A percentile compares a stretch with the other conserved stretches of the same genome.
These are phyloP conservation scores for Grus americana DNA, from an alignment of 2,113 vertebrate species.

Conservation along the genomic window DNA sequence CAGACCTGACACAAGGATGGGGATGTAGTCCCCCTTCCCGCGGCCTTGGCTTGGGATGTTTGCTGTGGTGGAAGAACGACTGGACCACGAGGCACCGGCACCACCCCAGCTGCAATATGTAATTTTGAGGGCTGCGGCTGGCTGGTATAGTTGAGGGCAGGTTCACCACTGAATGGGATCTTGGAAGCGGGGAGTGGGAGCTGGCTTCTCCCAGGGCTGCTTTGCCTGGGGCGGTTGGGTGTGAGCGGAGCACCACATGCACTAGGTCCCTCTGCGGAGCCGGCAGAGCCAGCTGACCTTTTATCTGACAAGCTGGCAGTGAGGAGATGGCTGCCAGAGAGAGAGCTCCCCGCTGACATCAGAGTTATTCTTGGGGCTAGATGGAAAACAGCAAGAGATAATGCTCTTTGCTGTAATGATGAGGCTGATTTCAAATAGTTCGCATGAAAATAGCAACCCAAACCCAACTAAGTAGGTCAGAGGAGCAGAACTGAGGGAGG, in stretches of 20 bases:
- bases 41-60: background rate
- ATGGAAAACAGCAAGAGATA: slow-evolving; percentile 21
- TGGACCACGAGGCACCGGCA: accelerated
- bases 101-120: background rate
- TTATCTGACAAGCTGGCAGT: slow-evolving; percentile 38
- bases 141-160: background rate
- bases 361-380: slow-evolving; percentile 65
- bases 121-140: background rate
- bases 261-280: background rate
- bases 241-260: background rate
- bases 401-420: slow-evolving; percentile 41
- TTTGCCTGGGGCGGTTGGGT: background rate
- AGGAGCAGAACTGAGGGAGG: background rate
- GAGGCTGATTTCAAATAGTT: slow-evolving; percentile 41
- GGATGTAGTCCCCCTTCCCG: background rate
- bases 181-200: accelerated
- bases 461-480: slow-evolving; percentile 4
- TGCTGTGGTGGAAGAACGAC: background rate
- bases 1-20: background rate
- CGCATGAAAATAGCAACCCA: slow-evolving; percentile 8
- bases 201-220: background rate
- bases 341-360: slow-evolving; percentile 46
- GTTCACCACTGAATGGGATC: background rate
- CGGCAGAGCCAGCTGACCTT: slow-evolving; percentile 33
- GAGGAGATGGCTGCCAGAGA: slow-evolving; percentile 26